Evolutionary conservation across 1,140 invertebrate genomes (phyloP), one percentile per base, ranked within the genome.

Genomic region (Ceratina japonica): DNA sequence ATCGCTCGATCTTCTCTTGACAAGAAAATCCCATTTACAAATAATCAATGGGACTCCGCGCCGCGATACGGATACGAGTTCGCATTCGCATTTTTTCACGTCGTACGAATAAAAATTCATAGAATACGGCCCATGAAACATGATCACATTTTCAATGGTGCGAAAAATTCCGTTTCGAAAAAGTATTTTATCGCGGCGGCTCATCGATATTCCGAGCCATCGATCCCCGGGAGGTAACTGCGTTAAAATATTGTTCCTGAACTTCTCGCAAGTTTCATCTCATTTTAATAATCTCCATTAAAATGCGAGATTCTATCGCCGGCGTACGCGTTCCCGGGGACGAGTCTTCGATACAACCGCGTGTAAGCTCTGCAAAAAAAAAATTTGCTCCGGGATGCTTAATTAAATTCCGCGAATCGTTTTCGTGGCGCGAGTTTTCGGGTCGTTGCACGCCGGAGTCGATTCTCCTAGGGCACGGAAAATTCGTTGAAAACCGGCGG

Each of bases 381-480:
- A 83, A 64, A n/a, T 27, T 20, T 4, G 5, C 2, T 7, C 37
- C 10, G 62, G 31, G 59, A 18, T 54, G 62, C 80, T 85, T 83
- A 86, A 86, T 87, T 86, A 86, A 86, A 87, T 86, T 87, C 85
- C 79, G 52, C 70, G 80, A 75, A 87, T 87, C 66, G 69, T 75
- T 81, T 73, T 66, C 80, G 66, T 70, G 70, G 68, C 65, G 52
- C 59, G 66, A 79, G 56, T 72, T 85, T 83, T 75, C 74, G 80
- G 73, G 71, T 87, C 86, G 82, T 64, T 82, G 82, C 58, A 70
- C 79, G 37, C 37, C 37, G 37, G 54, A 71, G 68, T 65, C 58
- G 73, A 83, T 64, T 75, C 77, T 52, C 49, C 20, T 8, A 52
- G 59, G 24, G 8, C 12, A 22, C 58, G 37, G n/a, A 44, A 63